These are phyloP conservation scores for Cariama cristata DNA, from an alignment of 2,113 vertebrate species.

Conservation along the genomic window DNA sequence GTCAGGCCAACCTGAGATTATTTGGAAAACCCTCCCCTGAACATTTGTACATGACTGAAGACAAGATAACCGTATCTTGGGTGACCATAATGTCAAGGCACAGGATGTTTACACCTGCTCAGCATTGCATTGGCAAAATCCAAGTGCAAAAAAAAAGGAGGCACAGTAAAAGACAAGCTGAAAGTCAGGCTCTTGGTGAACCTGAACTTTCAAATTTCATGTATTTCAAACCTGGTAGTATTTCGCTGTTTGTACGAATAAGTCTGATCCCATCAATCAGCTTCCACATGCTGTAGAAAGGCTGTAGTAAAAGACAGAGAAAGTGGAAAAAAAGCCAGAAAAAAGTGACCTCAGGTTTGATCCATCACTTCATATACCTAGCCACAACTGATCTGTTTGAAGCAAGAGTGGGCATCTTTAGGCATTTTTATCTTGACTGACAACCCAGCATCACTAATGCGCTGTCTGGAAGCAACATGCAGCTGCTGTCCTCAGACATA, in stretches of 20 bases:
- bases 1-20: not conserved
- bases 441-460: not conserved
- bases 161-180: rapidly evolving
- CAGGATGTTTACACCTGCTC: not conserved
- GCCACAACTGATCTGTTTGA: not conserved
- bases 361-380: not conserved
- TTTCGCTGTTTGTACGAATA: not conserved
- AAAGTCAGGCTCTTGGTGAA: not conserved
- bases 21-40: not conserved
- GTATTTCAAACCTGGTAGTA: not conserved
- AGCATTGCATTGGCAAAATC: not conserved
- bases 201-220: not conserved
- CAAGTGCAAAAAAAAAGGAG: not conserved
- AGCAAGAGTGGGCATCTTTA: not conserved
- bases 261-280: not conserved
- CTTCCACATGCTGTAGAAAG: rapidly evolving
- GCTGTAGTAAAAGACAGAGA: not conserved
- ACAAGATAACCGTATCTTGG: rapidly evolving
- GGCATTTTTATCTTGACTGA: not conserved
- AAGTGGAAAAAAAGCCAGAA: not conserved
- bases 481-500: rapidly evolving
- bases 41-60: not conserved
- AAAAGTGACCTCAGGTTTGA: not conserved
- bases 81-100: not conserved
- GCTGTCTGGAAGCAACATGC: not conserved